Evolutionary conservation across 2,797 vertebrate species (phyloP), one percentile per base, ranked within the genome.

Genomic region (Staurois parvus): DNA sequence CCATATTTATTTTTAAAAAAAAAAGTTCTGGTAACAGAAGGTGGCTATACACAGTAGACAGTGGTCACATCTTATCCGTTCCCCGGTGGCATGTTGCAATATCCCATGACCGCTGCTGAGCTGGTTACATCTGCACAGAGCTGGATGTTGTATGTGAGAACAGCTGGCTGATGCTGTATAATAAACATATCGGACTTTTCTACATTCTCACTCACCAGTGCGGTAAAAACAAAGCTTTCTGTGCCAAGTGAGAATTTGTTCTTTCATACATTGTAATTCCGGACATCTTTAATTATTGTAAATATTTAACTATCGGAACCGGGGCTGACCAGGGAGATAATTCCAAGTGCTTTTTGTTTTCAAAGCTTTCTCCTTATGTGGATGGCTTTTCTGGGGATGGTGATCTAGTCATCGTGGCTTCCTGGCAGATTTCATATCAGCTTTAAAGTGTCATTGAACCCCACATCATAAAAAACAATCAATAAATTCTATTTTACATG

Each of bases 301-400:
- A 81, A 81, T 72, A 81, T 81, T 81, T 81, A 80, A 80, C 78
- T 70, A 37, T 81, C 79, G 59, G 29, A 81, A 48, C 30, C 7
- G 12, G 45, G 67, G 45, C 30, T 17, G 76, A 72, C 79, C 59
- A 81, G 72, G 59, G 59, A 81, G 79, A 81, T 72, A 81, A 81
- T 37, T 68, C 42, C 12, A 13, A 72, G 45, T 69, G 79, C 67
- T 56, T 72, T 80, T 67, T 72, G 67, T 68, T 19, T 81, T 56
- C 79, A 28, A 29, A 48, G 48, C 24, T 72, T 56, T 59, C 52
- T 56, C 69, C 68, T 37, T 72, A 59, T 80, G 78, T 69, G 70
- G 45, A 81, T 72, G 70, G 56, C 24, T 81, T 56, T 72, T 48
- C 79, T 72, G 70, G 52, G 68, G 30, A 48, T 56, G 59, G 67